A percentile compares a stretch with the other conserved stretches of the same genome.
Evolutionary conservation across 2,888 invertebrate species (phyloP).

Genomic region (Catotricha subobsoleta): DNA sequence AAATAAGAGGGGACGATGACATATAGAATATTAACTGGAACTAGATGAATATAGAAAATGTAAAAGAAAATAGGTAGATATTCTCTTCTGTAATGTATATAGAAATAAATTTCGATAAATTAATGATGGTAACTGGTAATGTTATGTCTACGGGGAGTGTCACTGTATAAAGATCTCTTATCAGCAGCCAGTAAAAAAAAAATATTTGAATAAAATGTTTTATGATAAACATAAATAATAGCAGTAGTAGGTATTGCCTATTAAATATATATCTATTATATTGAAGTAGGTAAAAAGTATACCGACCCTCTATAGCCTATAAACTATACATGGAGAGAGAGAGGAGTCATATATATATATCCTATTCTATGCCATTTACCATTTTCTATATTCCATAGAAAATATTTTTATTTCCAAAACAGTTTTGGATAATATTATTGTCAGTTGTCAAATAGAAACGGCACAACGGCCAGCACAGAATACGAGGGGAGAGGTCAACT

Average conservation of each 20-base stretch:
- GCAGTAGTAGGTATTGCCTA: no score
- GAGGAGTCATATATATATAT: no score
- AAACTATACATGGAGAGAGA: no score
- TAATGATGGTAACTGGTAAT: slow-evolving; percentile 1
- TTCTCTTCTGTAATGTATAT: neutral
- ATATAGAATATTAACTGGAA: neutral
- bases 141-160: neutral
- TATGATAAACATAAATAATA: slow-evolving; percentile 4
- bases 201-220: slow-evolving; percentile 4
- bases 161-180: neutral
- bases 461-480: neutral
- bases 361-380: no score
- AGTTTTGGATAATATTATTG: neutral
- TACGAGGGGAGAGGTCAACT: neutral
- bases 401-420: no score
- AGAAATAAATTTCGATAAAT: neutral
- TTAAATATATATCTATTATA: no score
- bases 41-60: neutral
- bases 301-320: no score
- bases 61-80: neutral
- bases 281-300: no score
- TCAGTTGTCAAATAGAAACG: neutral
- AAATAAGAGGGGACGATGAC: neutral
- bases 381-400: no score
- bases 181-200: neutral